Conservation (phyloP, 2,888 invertebrate genomes). For the Scaeva pyrastri region DNA sequence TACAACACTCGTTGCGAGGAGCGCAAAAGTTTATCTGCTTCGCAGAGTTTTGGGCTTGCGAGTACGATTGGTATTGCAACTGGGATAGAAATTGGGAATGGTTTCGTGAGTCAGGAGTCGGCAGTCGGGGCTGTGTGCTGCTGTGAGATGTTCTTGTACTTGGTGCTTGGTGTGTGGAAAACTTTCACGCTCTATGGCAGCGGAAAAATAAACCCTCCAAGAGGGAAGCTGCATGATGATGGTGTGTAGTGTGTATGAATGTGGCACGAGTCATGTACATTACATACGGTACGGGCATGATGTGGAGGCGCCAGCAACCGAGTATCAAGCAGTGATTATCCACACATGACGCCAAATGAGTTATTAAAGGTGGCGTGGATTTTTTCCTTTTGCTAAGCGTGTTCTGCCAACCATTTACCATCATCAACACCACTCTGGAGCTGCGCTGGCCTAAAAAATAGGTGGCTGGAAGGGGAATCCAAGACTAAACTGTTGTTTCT, state of each 20-base stretch:
- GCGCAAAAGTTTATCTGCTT: constrained; percentile 62
- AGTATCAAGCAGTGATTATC: constrained; percentile 62
- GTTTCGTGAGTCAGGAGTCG: too few relatives aligned
- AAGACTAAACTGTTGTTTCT: constrained; percentile 20
- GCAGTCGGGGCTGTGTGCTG: neutral
- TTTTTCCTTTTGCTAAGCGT: constrained; percentile 21
- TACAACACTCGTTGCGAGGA: constrained; percentile 57
- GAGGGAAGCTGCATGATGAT: neutral
- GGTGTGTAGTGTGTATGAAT: neutral
- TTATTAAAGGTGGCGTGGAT: constrained; percentile 47
- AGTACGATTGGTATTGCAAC: neutral
- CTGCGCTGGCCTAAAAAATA: too few relatives aligned
- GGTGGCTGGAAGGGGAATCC: constrained; percentile 10
- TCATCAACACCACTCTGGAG: neutral
- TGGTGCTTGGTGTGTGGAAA: neutral
- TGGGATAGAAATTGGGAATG: too few relatives aligned
- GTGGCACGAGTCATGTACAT: neutral
- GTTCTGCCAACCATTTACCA: neutral
- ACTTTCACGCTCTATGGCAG: constrained; percentile 16
- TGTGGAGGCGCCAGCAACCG: constrained; percentile 17
- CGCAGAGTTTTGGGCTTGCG: constrained; percentile 12
- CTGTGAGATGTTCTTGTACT: neutral
- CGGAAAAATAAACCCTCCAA: constrained; percentile 22
- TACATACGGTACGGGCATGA: too few relatives aligned
- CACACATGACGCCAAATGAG: constrained; percentile 69